Conservation (phyloP, 2,113 vertebrate species). For the Hirundichthys speculiger region DNA sequence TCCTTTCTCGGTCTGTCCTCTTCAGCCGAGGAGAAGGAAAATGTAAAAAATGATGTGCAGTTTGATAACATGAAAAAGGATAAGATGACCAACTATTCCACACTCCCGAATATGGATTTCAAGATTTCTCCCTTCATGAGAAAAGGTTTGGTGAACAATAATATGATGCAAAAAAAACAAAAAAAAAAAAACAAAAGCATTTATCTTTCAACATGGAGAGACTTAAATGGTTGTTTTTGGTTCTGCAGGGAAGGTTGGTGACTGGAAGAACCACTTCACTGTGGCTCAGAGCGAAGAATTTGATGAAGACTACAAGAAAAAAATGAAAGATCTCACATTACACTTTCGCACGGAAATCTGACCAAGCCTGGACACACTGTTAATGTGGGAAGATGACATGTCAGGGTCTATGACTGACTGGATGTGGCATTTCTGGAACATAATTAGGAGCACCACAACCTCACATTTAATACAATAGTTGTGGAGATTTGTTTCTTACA, state of each 20-base stretch:
- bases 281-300: constrained; percentile 73
- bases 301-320: constrained; percentile 73
- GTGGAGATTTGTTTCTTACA: too few species aligned
- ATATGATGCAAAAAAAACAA: not conserved
- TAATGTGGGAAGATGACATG: not conserved
- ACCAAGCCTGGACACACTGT: not conserved
- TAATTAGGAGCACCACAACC: too few species aligned
- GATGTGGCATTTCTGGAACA: too few species aligned
- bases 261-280: constrained; percentile 75
- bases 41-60: constrained; percentile 70
- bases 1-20: constrained; percentile 80
- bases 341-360: constrained; percentile 66
- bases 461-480: too few species aligned
- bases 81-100: constrained; percentile 78
- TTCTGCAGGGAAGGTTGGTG: constrained; percentile 73
- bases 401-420: not conserved
- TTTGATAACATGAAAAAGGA: constrained; percentile 86
- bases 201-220: not conserved
- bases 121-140: constrained; percentile 81
- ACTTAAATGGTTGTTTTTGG: constrained; percentile 3
- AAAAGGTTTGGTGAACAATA: constrained; percentile 68
- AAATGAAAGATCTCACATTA: constrained; percentile 67
- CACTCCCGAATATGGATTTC: constrained; percentile 50
- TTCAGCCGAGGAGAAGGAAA: constrained; percentile 51
- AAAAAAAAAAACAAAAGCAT: not conserved